Percentiles rank a stretch among this genome's conserved stretches.
Evolutionary conservation across 2,888 invertebrate species (phyloP).

Genomic region (Cantharis rustica): DNA sequence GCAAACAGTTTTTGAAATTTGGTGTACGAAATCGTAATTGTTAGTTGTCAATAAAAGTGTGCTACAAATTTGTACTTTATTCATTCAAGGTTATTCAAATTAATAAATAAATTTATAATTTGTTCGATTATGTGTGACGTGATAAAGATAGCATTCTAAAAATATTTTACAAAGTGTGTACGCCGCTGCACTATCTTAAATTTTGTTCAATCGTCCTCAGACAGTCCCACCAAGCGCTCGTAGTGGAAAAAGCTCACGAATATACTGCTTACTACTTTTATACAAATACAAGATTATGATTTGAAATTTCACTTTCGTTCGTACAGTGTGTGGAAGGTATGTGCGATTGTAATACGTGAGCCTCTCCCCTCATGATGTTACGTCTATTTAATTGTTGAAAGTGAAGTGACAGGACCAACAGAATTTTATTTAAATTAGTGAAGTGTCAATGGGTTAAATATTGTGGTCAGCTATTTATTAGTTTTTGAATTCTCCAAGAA

Average conservation of each 20-base stretch:
- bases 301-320: constrained; percentile 34
- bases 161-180: neutral
- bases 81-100: neutral
- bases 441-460: neutral
- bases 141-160: neutral
- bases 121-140: neutral
- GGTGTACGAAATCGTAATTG: neutral
- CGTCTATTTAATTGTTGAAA: neutral
- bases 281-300: constrained; percentile 29
- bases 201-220: neutral
- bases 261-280: constrained; percentile 13
- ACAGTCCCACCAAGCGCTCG: neutral
- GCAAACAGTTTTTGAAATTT: neutral
- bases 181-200: neutral
- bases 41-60: neutral
- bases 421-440: neutral
- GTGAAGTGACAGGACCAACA: neutral
- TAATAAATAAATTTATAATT: neutral
- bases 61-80: neutral
- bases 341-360: constrained; percentile 23
- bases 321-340: constrained; percentile 23
- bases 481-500: neutral
- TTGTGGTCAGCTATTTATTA: neutral
- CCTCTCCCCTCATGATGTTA: neutral
- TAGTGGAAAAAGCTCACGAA: constrained; percentile 16